These are phyloP conservation scores for Rhizomys pruinosus DNA, from an alignment of 2,113 vertebrate species.

Conservation along the genomic window DNA sequence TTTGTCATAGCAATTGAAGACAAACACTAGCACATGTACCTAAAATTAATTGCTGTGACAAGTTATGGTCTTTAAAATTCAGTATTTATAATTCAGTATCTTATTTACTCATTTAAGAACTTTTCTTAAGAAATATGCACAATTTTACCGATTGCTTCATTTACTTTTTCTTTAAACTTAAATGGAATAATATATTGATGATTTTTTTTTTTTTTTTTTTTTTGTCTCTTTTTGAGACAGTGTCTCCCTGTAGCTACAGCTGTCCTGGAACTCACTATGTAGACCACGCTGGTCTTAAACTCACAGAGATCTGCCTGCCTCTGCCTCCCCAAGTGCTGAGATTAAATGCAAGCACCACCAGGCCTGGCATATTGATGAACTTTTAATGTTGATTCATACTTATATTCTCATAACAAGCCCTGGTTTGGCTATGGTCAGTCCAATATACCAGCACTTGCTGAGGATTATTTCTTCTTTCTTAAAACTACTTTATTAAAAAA, in stretches of 20 bases:
- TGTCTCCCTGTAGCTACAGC: no score
- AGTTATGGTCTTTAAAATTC: not conserved
- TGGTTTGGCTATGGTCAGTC: not conserved
- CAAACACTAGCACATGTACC: no score
- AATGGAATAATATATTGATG: not conserved
- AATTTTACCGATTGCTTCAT: slow-evolving; percentile 15
- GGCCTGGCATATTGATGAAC: no score
- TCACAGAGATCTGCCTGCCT: no score
- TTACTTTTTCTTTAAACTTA: not conserved
- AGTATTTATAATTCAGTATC: no score
- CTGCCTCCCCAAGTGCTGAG: no score
- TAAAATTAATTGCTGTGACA: not conserved
- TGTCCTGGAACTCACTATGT: no score
- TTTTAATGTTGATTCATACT: not conserved
- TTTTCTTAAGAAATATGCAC: not conserved
- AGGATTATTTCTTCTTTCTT: not conserved
- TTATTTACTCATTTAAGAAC: not conserved
- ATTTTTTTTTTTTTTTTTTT: no score
- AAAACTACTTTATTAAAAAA: not conserved
- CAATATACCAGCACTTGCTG: not conserved
- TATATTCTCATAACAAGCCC: not conserved
- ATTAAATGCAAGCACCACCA: no score
- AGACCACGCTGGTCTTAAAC: no score
- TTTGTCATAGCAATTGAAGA: no score
- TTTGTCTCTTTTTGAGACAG: no score